phyloP scores from a whole-genome alignment of 1,140 invertebrate genomes.

The Aphidius ervi region DNA sequence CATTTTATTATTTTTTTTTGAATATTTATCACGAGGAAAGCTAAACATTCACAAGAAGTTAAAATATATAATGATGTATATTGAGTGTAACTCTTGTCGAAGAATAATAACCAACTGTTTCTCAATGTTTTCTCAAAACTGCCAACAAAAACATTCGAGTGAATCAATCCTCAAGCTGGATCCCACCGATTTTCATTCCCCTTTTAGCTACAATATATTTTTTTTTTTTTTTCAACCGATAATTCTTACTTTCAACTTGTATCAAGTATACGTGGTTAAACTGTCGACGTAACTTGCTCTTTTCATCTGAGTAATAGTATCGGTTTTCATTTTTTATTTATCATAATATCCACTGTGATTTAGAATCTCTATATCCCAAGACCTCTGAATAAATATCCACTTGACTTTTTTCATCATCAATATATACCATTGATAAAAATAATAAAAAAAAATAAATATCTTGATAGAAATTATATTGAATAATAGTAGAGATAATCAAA shows the following conservation, averaged over 20 bases:
- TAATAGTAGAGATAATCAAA: background rate
- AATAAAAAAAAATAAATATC: too few relatives aligned
- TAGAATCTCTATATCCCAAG: background rate
- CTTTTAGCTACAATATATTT: background rate
- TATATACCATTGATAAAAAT: background rate
- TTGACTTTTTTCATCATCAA: too few relatives aligned
- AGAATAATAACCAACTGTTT: background rate
- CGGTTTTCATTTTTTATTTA: background rate
- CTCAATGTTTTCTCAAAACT: background rate
- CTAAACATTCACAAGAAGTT: too few relatives aligned
- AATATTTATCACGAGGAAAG: too few relatives aligned
- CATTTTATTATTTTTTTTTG: too few relatives aligned
- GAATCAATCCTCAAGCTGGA: background rate
- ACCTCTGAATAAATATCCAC: too few relatives aligned
- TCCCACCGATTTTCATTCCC: too few relatives aligned
- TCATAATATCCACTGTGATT: background rate
- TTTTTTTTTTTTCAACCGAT: background rate
- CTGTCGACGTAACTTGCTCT: too few relatives aligned
- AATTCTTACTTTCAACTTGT: conserved; percentile 5
- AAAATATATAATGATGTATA: too few relatives aligned
- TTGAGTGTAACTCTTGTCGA: background rate
- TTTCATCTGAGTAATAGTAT: background rate
- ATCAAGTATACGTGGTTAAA: background rate
- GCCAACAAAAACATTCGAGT: conserved; percentile 7
- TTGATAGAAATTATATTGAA: background rate